Conservation (phyloP, 2,888 invertebrate species). For the Thecocarcelia acutangulata region DNA sequence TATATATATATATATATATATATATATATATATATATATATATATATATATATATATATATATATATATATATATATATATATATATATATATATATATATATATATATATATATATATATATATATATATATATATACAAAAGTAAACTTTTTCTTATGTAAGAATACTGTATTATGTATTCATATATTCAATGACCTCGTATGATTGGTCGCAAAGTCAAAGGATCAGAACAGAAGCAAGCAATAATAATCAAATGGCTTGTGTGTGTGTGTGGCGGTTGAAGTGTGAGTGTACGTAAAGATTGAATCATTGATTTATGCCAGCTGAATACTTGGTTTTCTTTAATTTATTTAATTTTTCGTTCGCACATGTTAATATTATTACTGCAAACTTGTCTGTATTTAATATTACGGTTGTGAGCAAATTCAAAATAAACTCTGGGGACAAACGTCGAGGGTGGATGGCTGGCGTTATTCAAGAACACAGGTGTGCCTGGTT, state of each 20-base stretch:
- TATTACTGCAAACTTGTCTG: neutral
- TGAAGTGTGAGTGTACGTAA: constrained; percentile 15
- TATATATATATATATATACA: no score
- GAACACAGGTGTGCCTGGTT: constrained; percentile 37
- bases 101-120: no score
- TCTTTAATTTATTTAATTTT: constrained; percentile 19
- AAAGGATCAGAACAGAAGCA: constrained; percentile 12
- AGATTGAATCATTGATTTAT: constrained; percentile 55
- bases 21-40: no score
- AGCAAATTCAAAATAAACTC: constrained; percentile 29
- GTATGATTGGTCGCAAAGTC: constrained; percentile 19
- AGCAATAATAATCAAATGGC: constrained; percentile 10
- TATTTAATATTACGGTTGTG: constrained; percentile 22
- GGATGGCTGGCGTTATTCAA: constrained; percentile 12
- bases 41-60: no score
- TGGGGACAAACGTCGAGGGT: constrained; percentile 19
- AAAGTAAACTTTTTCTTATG: no score
- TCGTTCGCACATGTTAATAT: neutral
- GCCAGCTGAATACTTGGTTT: constrained; percentile 17
- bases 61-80: no score
- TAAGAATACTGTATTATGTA: no score
- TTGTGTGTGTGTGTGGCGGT: constrained; percentile 29
- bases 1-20: no score
- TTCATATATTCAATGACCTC: neutral
- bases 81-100: no score